These are phyloP conservation scores for Unio pictorum DNA, from an alignment of 2,888 invertebrate species.

Conservation along the genomic window DNA sequence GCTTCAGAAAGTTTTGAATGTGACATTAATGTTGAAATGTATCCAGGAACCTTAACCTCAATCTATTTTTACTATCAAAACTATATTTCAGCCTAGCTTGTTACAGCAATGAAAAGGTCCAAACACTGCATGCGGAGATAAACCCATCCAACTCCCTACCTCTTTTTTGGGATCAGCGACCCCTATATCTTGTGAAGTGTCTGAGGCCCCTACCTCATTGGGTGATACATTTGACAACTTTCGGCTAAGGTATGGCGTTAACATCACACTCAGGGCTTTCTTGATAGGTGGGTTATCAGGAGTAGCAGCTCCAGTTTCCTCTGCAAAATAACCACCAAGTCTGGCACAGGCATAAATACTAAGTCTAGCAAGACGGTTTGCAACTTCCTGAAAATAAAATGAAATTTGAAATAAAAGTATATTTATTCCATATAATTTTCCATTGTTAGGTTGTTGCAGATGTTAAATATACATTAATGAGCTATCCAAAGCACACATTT, in stretches of 20 bases:
- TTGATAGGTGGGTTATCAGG: slow-evolving; percentile 79
- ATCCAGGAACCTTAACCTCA: not conserved
- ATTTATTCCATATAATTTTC: not conserved
- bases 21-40: no score
- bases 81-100: not conserved
- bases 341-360: slow-evolving; percentile 88
- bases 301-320: slow-evolving; percentile 73
- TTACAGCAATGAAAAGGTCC: no score
- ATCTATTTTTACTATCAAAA: not conserved
- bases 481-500: no score
- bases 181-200: not conserved
- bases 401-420: not conserved
- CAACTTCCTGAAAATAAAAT: slow-evolving; percentile 79
- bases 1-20: no score
- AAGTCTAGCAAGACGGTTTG: slow-evolving; percentile 92
- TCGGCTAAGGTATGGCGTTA: slow-evolving; percentile 90
- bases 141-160: no score
- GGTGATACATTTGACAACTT: slow-evolving; percentile 82
- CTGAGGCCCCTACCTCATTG: slow-evolving; percentile 78
- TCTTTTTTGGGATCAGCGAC: no score
- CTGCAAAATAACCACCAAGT: slow-evolving; percentile 77
- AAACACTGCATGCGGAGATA: no score
- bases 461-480: no score
- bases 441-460: no score
- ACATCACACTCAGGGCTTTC: slow-evolving; percentile 78